Evolutionary conservation across 53 echinoderm and acorn worm species (phyloP).

Genomic region (Antedon mediterranea): DNA sequence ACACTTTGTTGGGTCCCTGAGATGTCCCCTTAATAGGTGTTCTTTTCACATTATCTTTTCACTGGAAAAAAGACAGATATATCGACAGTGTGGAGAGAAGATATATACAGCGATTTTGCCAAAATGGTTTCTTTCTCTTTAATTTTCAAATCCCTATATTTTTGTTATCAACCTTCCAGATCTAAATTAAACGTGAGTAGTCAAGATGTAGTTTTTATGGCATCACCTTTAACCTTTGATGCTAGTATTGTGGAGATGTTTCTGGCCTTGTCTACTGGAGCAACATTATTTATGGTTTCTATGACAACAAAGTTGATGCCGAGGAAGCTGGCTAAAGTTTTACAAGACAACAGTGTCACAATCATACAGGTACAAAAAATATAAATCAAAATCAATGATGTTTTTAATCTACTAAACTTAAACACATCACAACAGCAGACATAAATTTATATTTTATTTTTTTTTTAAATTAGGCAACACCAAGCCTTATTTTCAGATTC

Average conservation of each 20-base stretch:
- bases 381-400: slow-evolving; percentile 1
- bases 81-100: too few species aligned
- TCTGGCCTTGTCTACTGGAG: slow-evolving; percentile 53
- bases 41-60: too few species aligned
- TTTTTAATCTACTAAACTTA: neutral
- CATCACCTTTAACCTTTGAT: slow-evolving; percentile 90
- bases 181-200: slow-evolving; percentile 26
- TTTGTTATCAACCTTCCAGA: slow-evolving; percentile 21
- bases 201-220: slow-evolving; percentile 74
- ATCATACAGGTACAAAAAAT: slow-evolving; percentile 63
- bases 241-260: slow-evolving; percentile 88
- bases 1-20: too few species aligned
- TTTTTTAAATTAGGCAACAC: slow-evolving; percentile 46
- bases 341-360: slow-evolving; percentile 51
- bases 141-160: too few species aligned
- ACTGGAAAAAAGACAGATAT: too few species aligned
- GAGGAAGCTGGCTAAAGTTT: slow-evolving; percentile 17
- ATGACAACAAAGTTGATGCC: slow-evolving; percentile 43
- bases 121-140: too few species aligned
- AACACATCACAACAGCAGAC: neutral
- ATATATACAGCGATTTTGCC: too few species aligned
- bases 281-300: slow-evolving; percentile 63
- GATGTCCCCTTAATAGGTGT: too few species aligned
- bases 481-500: slow-evolving; percentile 46
- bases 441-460: too few species aligned